Base-by-base conservation (phyloP, 2,113 vertebrate genomes). In the Actenoides lindsayi region DNA sequence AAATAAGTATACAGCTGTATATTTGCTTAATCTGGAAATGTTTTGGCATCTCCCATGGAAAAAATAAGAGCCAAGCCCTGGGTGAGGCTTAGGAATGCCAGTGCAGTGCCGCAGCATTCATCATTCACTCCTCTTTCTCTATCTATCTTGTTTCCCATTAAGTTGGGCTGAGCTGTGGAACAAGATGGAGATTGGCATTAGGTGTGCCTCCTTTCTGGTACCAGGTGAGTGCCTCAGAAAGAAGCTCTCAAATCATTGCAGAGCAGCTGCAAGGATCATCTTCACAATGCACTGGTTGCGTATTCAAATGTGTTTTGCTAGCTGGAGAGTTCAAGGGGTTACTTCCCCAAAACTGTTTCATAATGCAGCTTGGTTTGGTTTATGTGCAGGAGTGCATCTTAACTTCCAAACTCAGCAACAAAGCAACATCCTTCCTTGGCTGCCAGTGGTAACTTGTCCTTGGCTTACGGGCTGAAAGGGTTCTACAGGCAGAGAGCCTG, bases 21-120 rank as follows among this genome's bases (percentile, higher is more conserved):
- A 60, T 82, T 84, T 84, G 53, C 83, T 87, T 41, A 73, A 89
- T 65, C 65, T 74, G 90, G 35, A 84, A 60, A 86, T 10, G 28
- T 60, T 95, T 70, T 96, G 79, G 68, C 63, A n/a, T 91, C 71
- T 77, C 8, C 30, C 5, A 8, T n/a, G 89, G 79, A 87, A 97
- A 96, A 67, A 93, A 79, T 62, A 81, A 71, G 35, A 84, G 35
- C 63, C 46, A 53, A 90, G 83, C 23, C 20, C 42, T 75, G 35
- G 25, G 13, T 25, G 37, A 88, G 41, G 23, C 13, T 77, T 74
- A 64, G 33, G 69, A 68, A 79, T 90, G n/a, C 30, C n/a, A 21
- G n/a, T 6, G 44, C 0, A 0, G 16, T 85, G 44, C 35, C 83
- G 25, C 46, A 15, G 88, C 77, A 50, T 37, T 77, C 28, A 39